Percentiles rank a stretch among this genome's conserved stretches.
phyloP scores from a whole-genome alignment of 2,113 vertebrate species.

The Solea solea region DNA sequence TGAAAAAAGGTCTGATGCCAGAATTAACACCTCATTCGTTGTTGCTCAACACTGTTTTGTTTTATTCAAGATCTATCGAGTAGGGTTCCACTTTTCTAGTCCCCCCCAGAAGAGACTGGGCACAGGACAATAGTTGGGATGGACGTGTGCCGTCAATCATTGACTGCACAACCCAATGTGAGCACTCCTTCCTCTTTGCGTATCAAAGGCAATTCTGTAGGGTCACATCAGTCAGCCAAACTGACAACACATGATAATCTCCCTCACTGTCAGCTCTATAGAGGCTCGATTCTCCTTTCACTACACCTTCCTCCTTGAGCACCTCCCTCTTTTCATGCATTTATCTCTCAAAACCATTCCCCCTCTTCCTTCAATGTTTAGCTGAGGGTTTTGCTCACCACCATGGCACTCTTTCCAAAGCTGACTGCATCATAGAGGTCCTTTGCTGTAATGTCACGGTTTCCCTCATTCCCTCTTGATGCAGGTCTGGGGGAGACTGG shows the following conservation, averaged over 20 bases:
- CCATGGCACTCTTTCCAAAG: constrained; percentile 81
- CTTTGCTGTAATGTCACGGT: constrained; percentile 37
- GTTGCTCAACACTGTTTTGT: constrained; percentile 38
- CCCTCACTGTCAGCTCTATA: constrained; percentile 45
- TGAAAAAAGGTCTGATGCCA: constrained; percentile 3
- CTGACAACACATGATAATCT: constrained; percentile 69
- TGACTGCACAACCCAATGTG: constrained; percentile 42
- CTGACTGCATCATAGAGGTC: constrained; percentile 85
- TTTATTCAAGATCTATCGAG: constrained; percentile 34
- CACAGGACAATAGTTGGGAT: constrained; percentile 42
- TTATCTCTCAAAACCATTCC: constrained; percentile 13
- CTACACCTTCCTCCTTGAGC: constrained; percentile 49
- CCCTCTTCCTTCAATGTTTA: constrained; percentile 4
- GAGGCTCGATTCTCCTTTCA: constrained; percentile 49
- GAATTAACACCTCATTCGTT: constrained; percentile 26
- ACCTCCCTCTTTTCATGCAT: constrained; percentile 36
- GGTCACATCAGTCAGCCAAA: constrained; percentile 66
- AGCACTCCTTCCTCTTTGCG: constrained; percentile 24
- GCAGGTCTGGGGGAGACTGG: constrained; percentile 30
- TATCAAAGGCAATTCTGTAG: constrained; percentile 61
- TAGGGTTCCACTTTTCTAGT: constrained; percentile 16
- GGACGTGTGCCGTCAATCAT: constrained; percentile 63
- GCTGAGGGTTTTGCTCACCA: constrained; percentile 78
- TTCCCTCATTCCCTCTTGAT: background rate
- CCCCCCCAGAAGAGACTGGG: constrained; percentile 31